Evolutionary conservation across 1,140 invertebrate species (phyloP), one percentile per base, ranked within the genome.

Genomic region (Luehdorfia chinensis): DNA sequence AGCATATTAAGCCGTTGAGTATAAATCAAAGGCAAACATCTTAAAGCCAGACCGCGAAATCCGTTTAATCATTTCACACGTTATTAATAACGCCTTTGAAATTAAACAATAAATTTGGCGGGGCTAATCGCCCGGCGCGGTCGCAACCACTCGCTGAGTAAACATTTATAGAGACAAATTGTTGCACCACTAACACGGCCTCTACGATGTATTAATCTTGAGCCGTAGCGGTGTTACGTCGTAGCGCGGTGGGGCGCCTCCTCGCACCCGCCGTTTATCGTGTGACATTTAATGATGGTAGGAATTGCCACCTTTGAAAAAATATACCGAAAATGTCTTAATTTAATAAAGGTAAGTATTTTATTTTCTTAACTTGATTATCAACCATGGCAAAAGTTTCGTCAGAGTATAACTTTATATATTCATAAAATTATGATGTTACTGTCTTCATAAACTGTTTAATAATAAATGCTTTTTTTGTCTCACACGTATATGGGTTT

Each of bases 151-250:
- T 66, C 68, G 81, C 83, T 86, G 83, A 86, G 66, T 84, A 78
- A 83, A 83, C 83, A 76, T 86, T 86, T 86, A 86, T 86, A 86
- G 79, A 86, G 83, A 86, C 83, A 86, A 86, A 86, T 86, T 83
- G 79, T 85, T 76, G 71, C 72, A 67, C 64, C 71, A 83, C 69
- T 76, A 75, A 75, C 75, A 65, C 59, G 47, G 65, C 59, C 67
- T 71, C 72, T 55, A 65, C 65, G 77, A 85, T 76, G 65, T 85
- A 85, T 85, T 85, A 85, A 84, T 85, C 81, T 85, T 79, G 55
- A 55, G 28, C 28, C 59, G 67, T 63, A 48, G 34, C 54, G 61
- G 51, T 53, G 60, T 57, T 63, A 62, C 66, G 58, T 23, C 52
- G 54, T 68, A 66, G 55, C 50, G 43, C 37, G 31, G 25, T 43